Base-by-base conservation (phyloP, 2,797 vertebrate genomes). In the Lagocephalus sceleratus region DNA sequence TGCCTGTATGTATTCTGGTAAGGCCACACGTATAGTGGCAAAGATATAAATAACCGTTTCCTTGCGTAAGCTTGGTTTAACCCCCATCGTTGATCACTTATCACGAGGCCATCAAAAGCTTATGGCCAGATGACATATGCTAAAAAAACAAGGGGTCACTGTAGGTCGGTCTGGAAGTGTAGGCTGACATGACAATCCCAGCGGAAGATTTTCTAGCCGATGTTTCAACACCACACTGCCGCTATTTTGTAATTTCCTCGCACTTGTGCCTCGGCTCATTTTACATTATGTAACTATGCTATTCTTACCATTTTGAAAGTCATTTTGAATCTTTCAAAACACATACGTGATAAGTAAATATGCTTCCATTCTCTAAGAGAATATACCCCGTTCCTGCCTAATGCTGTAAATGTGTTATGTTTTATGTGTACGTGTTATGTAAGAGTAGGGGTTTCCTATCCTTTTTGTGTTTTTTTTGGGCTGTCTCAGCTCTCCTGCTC, bases 381-480 rank as follows among this genome's bases (percentile, higher is more conserved):
- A 16, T 23, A 35, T 6, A 20, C n/a, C 16, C 46, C 11, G 21
- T 47, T 14, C 8, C 15, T 6, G n/a, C 45, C 49, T 51, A 25
- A 63, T 51, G 51, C 29, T 3, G 40, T 45, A 55, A 41, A 52
- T 22, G 63, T 47, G 23, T 44, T 32, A 8, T 20, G 56, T 82
- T n/a, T n/a, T n/a, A n/a, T n/a, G n/a, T n/a, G n/a, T n/a, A n/a
- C n/a, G n/a, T n/a, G n/a, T 44, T 32, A 8, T 20, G 56, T 82
- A 76, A 87, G 57, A 53, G 10, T 46, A 68, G 79, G 84, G 75
- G 29, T 75, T 86, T 64, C 78, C 85, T 76, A 49, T 56, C 49
- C 61, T 63, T 17, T 61, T 2, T 54, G 9, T 3, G 26, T 2
- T 32, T 14, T 35, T 35, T 66, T 71, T 26, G 71, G 38, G 65